A percentile compares a stretch with the other conserved stretches of the same genome.
Conservation (phyloP, 1,140 invertebrate species). For the Danaus plexippus region DNA sequence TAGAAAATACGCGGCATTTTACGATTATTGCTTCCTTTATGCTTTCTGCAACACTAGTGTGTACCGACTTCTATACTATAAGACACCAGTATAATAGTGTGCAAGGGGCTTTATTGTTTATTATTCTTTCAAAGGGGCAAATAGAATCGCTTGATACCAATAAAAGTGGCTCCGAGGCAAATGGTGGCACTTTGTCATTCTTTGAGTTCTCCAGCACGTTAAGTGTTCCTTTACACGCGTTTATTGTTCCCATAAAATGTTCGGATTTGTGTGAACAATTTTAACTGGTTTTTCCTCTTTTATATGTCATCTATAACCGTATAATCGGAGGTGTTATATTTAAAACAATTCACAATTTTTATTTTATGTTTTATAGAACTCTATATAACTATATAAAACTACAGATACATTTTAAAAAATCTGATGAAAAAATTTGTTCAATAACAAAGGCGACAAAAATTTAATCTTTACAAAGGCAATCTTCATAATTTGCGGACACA, state of each 20-base stretch:
- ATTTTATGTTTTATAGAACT: too few relatives aligned
- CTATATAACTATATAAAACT: background rate
- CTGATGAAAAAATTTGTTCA: constrained; percentile 1
- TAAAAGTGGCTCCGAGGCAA: constrained; percentile 15
- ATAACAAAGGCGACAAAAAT: constrained; percentile 19
- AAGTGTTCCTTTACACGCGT: background rate
- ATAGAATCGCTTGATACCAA: constrained; percentile 25
- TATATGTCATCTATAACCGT: too few relatives aligned
- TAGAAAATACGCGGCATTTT: constrained; percentile 44
- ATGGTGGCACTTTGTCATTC: constrained; percentile 12
- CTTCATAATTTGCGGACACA: constrained; percentile 47
- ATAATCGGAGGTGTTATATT: too few relatives aligned
- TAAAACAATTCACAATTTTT: too few relatives aligned
- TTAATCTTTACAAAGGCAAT: constrained; percentile 34
- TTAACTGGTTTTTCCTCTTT: background rate
- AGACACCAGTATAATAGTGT: constrained; percentile 10
- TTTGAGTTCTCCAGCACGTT: too few relatives aligned
- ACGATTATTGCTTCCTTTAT: constrained; percentile 50
- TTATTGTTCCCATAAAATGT: background rate
- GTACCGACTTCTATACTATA: constrained; percentile 14
- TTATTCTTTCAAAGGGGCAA: constrained; percentile 35
- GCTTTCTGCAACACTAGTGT: constrained; percentile 30
- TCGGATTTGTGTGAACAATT: constrained; percentile 2
- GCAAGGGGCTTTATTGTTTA: constrained; percentile 39
- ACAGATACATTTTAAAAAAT: background rate